Evolutionary conservation across 37 sponge, comb jelly and placozoan species (phyloP), one percentile per base, ranked within the genome.

Genomic region (Dysidea cf. avara): DNA sequence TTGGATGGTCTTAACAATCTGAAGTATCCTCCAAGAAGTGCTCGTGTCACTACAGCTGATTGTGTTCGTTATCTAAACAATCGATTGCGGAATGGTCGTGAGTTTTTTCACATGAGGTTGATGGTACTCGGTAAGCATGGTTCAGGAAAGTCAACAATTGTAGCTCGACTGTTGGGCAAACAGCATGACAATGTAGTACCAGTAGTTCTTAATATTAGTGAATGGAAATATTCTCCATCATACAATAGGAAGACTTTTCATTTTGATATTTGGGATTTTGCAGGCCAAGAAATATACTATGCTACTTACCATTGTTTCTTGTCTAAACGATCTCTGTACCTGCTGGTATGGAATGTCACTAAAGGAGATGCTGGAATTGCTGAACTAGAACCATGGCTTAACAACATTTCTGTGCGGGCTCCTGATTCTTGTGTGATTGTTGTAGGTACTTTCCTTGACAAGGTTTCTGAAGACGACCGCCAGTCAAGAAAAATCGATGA

Each of bases 261-360:
- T 18, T 96, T 96, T 67, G 85, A 90, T 59, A 92, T 91, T 30
- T 96, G 96, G 96, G 96, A 96, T 66, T 92, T 96, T 77, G 96
- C 93, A 26, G 96, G 96, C 4, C 93, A 92, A 69, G 86, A 91
- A 59, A 92, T 88, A 71, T 96, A 91, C 76, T 96, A 96, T 64
- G 96, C 96, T 35, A 92, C 90, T n/a, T 87, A 92, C 71, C 96
- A 96, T 81, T 96, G 96, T 76, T 92, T 96, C 77, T 61, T 96
- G 46, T 84, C 96, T 7, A 65, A 88, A 28, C 90, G 90, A 48
- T 91, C 96, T 21, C 87, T 96, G 62, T 96, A 92, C 56, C 80
- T 96, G 40, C 82, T 96, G 0, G 77, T 96, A 53, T 96, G 81
- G 69, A 87, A 86, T 50, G 52, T 93, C 56, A 88, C 69, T 26